These are phyloP conservation scores for Bombus confusus DNA, from an alignment of 1,140 invertebrate genomes.

Conservation along the genomic window DNA sequence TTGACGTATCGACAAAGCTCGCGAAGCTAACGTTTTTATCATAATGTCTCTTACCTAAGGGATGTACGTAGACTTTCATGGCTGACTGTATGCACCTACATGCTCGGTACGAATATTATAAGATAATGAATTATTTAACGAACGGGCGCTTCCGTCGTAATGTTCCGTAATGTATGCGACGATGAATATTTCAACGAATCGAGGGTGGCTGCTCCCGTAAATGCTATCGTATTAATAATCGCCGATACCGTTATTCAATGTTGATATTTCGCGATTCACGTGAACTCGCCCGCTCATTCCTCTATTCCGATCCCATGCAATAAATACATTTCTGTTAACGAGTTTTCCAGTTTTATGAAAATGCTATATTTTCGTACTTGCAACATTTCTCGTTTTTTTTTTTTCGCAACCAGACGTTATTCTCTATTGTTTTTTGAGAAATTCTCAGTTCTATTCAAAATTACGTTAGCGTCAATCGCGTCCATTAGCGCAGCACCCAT, in stretches of 20 bases:
- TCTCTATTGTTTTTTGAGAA: no score
- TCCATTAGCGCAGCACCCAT: no score
- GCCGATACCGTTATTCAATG: background rate
- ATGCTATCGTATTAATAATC: slow-evolving; percentile 21
- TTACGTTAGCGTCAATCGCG: no score
- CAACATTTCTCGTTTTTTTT: background rate
- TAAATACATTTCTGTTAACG: background rate
- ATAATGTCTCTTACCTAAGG: no score
- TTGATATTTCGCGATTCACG: background rate
- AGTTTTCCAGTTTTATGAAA: no score
- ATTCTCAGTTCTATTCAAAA: no score
- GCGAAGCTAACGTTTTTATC: no score
- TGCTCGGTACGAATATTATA: slow-evolving; percentile 23
- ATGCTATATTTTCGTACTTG: no score
- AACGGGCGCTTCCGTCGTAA: background rate
- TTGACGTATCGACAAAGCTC: no score
- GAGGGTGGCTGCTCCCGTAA: background rate
- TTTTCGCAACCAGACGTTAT: background rate
- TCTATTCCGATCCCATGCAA: no score
- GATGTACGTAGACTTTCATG: no score
- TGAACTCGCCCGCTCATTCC: background rate
- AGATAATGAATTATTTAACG: slow-evolving; percentile 42
- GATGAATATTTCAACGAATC: slow-evolving; percentile 40
- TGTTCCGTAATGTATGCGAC: slow-evolving; percentile 25
- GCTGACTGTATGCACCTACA: no score